These are phyloP conservation scores for Vanacampus margaritifer DNA, from an alignment of 2,113 vertebrate genomes.

Conservation along the genomic window DNA sequence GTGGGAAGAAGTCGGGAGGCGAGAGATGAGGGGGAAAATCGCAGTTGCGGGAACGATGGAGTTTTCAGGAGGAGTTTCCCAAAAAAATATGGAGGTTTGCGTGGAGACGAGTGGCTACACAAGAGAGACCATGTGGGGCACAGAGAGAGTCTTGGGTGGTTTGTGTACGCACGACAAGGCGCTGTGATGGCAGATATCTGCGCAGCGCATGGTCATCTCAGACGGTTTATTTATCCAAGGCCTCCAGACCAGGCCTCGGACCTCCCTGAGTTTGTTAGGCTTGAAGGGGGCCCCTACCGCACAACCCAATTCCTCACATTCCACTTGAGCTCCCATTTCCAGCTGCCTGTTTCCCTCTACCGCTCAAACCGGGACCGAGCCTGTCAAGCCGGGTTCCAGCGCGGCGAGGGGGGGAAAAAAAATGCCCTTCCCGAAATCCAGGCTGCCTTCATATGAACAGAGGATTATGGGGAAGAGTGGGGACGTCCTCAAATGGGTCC, in stretches of 20 bases:
- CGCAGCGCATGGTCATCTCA: constrained; percentile 77
- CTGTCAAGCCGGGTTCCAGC: constrained; percentile 18
- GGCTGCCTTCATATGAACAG: constrained; percentile 3
- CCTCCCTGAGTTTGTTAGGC: constrained; percentile 86
- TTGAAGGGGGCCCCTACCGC: constrained; percentile 77
- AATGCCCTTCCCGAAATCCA: constrained; percentile 12
- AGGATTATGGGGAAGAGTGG: constrained; percentile 3
- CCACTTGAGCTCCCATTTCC: constrained; percentile 78
- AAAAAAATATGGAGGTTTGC: neutral
- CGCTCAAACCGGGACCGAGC: constrained; percentile 36
- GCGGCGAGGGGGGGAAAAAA: neutral
- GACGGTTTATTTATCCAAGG: constrained; percentile 80
- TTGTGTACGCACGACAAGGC: constrained; percentile 66
- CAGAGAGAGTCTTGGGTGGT: constrained; percentile 37
- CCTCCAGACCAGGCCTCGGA: constrained; percentile 77
- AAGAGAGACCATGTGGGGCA: constrained; percentile 33
- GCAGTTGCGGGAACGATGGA: constrained; percentile 14
- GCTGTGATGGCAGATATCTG: constrained; percentile 79
- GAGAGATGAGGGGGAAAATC: constrained; percentile 14
- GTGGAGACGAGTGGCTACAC: constrained; percentile 1
- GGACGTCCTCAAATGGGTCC: neutral
- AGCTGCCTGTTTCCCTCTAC: constrained; percentile 70
- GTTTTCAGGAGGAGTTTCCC: constrained; percentile 12
- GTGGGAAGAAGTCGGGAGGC: constrained; percentile 13
- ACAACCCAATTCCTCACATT: constrained; percentile 80